These are phyloP conservation scores for Seira musarum DNA, from an alignment of 2,888 invertebrate species.

Conservation along the genomic window DNA sequence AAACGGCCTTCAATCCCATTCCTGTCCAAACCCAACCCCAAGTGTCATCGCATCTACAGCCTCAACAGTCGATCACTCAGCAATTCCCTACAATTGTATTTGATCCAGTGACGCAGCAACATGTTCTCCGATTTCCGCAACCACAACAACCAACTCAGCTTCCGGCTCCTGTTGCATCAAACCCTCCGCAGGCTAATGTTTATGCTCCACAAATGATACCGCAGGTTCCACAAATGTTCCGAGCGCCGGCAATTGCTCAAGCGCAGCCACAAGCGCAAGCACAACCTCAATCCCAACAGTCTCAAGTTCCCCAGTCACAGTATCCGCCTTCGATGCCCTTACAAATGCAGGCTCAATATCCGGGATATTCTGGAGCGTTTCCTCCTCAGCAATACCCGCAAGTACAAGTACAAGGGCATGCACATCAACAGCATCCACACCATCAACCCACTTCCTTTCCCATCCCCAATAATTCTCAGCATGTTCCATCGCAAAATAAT, in stretches of 20 bases:
- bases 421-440: constrained; percentile 24
- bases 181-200: not conserved
- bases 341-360: no score
- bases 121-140: no score
- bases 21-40: not conserved
- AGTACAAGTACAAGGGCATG: constrained; percentile 14
- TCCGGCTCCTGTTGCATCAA: not conserved
- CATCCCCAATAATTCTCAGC: not conserved
- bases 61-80: not conserved
- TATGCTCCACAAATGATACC: no score
- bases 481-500: not conserved
- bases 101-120: no score
- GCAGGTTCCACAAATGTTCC: no score
- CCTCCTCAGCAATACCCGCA: not conserved
- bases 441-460: no score
- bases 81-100: no score
- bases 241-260: no score
- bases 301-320: no score
- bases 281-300: no score
- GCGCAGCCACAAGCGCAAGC: no score
- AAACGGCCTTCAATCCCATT: not conserved
- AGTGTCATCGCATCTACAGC: not conserved
- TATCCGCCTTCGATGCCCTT: no score
- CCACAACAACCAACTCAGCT: not conserved
- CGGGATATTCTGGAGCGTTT: not conserved